phyloP scores from a whole-genome alignment of 2,797 vertebrate genomes.

The Onychomys leucogaster region DNA sequence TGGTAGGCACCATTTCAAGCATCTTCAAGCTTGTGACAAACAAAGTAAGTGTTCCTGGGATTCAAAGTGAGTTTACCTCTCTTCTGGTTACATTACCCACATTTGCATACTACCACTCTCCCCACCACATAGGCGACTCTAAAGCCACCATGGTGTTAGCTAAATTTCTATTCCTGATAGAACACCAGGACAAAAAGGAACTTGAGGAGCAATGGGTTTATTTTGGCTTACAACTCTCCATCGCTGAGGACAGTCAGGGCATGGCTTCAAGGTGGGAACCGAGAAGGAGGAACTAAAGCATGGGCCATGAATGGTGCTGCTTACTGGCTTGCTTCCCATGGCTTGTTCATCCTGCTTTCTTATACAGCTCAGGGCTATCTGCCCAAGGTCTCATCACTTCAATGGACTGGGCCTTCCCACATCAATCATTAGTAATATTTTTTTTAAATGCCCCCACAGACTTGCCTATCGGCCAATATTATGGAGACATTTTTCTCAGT shows the following conservation, averaged over 20 bases:
- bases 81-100: not conserved
- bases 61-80: not conserved
- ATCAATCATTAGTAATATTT: not conserved
- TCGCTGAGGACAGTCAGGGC: not conserved
- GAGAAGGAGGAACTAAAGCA: not conserved
- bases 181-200: not conserved
- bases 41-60: not conserved
- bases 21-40: not conserved
- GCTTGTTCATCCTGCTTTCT: not conserved
- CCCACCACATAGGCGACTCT: too few species aligned
- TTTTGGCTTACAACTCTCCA: not conserved
- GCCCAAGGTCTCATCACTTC: not conserved
- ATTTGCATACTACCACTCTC: not conserved
- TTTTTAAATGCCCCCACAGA: not conserved
- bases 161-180: not conserved
- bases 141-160: not conserved
- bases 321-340: not conserved
- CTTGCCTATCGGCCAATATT: not conserved
- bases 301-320: not conserved
- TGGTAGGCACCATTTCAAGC: not conserved
- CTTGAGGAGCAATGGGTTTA: not conserved
- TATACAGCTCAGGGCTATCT: not conserved
- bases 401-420: not conserved
- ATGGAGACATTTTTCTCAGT: not conserved
- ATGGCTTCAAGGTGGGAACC: not conserved